Percentiles rank a stretch among this genome's conserved stretches.
Conservation (phyloP, 2,888 invertebrate species). For the Polietes domitor region DNA sequence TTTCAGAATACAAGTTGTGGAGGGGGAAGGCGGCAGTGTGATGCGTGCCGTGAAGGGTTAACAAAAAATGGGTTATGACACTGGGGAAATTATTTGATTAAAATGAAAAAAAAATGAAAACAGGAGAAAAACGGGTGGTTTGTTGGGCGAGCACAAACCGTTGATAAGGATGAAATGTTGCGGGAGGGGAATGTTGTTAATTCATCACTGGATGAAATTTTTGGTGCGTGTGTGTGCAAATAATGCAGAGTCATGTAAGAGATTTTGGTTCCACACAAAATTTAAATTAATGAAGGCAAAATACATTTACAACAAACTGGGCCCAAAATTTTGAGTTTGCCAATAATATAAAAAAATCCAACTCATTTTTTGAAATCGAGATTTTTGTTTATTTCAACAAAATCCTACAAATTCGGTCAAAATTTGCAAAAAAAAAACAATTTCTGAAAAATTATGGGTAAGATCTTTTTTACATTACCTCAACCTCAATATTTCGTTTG, state of each 20-base stretch:
- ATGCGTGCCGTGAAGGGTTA: constrained; percentile 8
- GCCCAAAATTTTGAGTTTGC: too few relatives aligned
- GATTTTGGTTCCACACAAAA: neutral
- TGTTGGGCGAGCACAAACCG: neutral
- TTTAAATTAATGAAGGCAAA: too few relatives aligned
- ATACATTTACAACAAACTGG: too few relatives aligned
- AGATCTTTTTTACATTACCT: too few relatives aligned
- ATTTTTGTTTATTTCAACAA: too few relatives aligned
- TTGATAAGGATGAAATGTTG: neutral
- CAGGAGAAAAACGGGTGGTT: neutral
- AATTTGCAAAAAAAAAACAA: too few relatives aligned
- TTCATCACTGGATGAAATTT: neutral
- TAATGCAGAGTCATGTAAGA: neutral
- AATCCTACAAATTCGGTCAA: too few relatives aligned
- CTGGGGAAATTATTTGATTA: constrained; percentile 58
- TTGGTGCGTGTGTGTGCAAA: neutral
- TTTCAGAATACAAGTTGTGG: neutral
- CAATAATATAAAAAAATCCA: too few relatives aligned
- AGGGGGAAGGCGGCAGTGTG: neutral
- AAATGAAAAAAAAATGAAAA: constrained; percentile 19
- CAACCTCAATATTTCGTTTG: too few relatives aligned
- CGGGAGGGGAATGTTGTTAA: neutral
- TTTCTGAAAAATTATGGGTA: too few relatives aligned
- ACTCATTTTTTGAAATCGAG: too few relatives aligned
- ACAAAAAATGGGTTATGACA: constrained; percentile 45